Percentiles rank a stretch among this genome's conserved stretches.
These are phyloP conservation scores for Crotalus tigris DNA, from an alignment of 2,113 vertebrate genomes.

Conservation along the genomic window DNA sequence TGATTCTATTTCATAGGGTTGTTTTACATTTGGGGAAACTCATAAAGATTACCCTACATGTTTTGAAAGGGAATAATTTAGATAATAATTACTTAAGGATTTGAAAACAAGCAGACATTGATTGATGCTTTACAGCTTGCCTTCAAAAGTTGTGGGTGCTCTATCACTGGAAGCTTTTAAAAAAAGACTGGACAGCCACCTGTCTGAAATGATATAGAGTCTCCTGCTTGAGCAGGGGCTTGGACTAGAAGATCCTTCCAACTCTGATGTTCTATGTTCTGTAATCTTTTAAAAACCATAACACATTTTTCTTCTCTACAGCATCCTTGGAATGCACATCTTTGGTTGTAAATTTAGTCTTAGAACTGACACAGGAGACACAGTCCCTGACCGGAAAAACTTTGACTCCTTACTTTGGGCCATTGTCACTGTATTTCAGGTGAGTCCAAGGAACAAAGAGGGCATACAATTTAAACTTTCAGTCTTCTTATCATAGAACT, in stretches of 20 bases:
- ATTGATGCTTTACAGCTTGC: neutral
- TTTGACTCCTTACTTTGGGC: slow-evolving; percentile 97
- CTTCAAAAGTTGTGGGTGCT: neutral
- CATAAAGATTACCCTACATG: neutral
- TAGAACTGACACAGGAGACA: slow-evolving; percentile 90
- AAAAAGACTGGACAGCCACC: neutral
- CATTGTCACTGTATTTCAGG: slow-evolving; percentile 97
- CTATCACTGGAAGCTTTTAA: neutral
- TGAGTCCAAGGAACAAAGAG: slow-evolving; percentile 45
- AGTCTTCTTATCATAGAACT: neutral
- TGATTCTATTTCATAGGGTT: neutral
- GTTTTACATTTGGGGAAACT: neutral
- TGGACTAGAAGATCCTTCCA: neutral
- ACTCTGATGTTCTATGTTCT: neutral
- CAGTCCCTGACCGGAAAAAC: slow-evolving; percentile 94
- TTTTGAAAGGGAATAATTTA: neutral
- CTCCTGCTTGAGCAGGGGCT: neutral
- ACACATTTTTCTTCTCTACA: slow-evolving; percentile 48
- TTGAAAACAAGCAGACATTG: neutral
- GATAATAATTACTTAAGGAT: neutral
- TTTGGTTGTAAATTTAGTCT: slow-evolving; percentile 98
- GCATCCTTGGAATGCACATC: slow-evolving; percentile 98
- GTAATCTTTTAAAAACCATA: neutral
- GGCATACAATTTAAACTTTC: neutral
- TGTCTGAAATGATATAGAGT: neutral